Conservation (phyloP, 2,888 invertebrate genomes). For the Camptogramma bilineatum region DNA sequence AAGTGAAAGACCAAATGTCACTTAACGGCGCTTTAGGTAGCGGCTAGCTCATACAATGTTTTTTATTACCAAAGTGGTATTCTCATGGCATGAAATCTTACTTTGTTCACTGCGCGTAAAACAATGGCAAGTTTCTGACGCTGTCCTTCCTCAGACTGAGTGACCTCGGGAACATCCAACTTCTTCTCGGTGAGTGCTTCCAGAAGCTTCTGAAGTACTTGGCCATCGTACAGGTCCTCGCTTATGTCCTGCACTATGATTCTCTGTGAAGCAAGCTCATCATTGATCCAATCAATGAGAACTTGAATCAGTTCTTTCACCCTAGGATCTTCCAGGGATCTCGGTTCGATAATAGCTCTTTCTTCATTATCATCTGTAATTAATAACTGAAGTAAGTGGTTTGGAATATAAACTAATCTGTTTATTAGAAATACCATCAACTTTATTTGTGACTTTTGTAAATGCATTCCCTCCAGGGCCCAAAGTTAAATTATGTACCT, state of each 20-base stretch:
- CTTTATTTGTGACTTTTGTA: neutral
- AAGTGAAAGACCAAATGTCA: too few relatives aligned
- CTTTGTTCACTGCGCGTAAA: slow-evolving; percentile 94
- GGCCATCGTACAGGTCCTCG: slow-evolving; percentile 99
- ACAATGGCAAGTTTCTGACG: slow-evolving; percentile 97
- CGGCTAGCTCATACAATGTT: too few relatives aligned
- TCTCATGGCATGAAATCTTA: slow-evolving; percentile 59
- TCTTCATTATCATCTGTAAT: slow-evolving; percentile 97
- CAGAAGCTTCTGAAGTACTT: slow-evolving; percentile 89
- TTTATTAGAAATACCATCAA: neutral
- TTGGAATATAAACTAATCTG: neutral
- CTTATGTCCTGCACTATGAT: slow-evolving; percentile 98
- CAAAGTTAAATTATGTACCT: too few relatives aligned
- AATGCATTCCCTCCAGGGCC: too few relatives aligned
- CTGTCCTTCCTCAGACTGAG: slow-evolving; percentile 99
- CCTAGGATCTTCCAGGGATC: slow-evolving; percentile 94
- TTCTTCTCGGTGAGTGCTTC: slow-evolving; percentile 95
- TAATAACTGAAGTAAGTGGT: neutral
- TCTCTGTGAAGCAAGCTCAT: slow-evolving; percentile 97
- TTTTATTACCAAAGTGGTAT: neutral
- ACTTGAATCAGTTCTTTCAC: slow-evolving; percentile 93
- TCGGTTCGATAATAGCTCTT: slow-evolving; percentile 96
- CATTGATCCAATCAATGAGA: slow-evolving; percentile 99
- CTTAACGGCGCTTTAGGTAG: too few relatives aligned
- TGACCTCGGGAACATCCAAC: slow-evolving; percentile 98